Conservation (phyloP, 2,797 vertebrate species). For the Pristis pectinata region DNA sequence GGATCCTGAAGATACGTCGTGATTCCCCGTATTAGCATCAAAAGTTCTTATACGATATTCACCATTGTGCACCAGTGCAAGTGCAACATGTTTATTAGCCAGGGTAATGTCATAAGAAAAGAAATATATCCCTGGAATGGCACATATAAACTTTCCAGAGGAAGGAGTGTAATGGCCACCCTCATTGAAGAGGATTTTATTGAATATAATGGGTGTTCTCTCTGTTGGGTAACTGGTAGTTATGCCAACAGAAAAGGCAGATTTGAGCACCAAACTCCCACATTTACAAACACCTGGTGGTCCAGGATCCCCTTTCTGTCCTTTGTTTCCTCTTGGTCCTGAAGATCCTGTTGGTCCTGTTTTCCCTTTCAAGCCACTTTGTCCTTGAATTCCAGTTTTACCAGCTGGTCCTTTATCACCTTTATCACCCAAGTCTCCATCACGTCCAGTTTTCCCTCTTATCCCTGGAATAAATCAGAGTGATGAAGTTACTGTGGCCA, state of each 20-base stretch:
- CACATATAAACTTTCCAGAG: constrained; percentile 89
- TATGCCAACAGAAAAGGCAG: constrained; percentile 91
- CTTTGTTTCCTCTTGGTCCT: constrained; percentile 79
- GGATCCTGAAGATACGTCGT: constrained; percentile 89
- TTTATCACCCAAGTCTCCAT: constrained; percentile 74
- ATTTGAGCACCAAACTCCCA: constrained; percentile 81
- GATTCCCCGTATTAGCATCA: constrained; percentile 94
- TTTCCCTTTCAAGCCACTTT: constrained; percentile 65
- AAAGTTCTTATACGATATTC: constrained; percentile 89
- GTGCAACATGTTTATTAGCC: constrained; percentile 92
- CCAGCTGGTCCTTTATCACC: constrained; percentile 81
- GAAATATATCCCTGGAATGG: constrained; percentile 88
- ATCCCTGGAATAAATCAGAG: constrained; percentile 59
- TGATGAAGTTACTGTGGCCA: not conserved
- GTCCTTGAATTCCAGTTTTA: constrained; percentile 80
- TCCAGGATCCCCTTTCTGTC: constrained; percentile 69
- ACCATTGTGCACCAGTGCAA: constrained; percentile 87
- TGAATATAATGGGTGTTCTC: constrained; percentile 82
- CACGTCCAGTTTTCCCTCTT: constrained; percentile 78
- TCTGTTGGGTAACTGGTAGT: constrained; percentile 92
- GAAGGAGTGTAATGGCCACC: constrained; percentile 84
- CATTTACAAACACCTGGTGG: constrained; percentile 77
- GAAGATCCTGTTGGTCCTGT: constrained; percentile 62
- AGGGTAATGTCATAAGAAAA: constrained; percentile 96
- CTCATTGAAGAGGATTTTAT: constrained; percentile 90